phyloP scores from a whole-genome alignment of 2,797 vertebrate species.

The Molossus alvarezi region DNA sequence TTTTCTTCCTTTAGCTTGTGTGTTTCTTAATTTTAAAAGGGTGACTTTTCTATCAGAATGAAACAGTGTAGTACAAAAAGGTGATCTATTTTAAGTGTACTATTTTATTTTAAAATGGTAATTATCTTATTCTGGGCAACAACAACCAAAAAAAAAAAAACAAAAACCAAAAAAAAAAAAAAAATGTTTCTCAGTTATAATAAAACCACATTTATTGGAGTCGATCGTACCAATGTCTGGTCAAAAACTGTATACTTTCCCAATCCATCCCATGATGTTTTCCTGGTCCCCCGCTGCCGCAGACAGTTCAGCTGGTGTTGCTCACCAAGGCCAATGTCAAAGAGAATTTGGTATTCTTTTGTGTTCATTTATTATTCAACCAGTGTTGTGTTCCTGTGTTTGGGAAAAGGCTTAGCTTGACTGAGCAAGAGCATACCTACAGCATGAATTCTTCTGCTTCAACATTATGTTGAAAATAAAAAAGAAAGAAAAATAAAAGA shows the following conservation, averaged over 20 bases:
- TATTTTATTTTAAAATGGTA: slow-evolving; percentile 90
- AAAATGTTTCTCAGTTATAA: slow-evolving; percentile 96
- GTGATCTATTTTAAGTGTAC: slow-evolving; percentile 88
- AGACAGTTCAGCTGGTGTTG: slow-evolving; percentile 99
- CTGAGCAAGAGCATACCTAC: slow-evolving; percentile 92
- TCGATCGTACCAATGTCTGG: slow-evolving; percentile 99
- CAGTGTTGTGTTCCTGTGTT: slow-evolving; percentile 92
- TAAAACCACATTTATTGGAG: slow-evolving; percentile 99
- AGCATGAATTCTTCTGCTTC: slow-evolving; percentile 75
- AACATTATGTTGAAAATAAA: slow-evolving; percentile 73
- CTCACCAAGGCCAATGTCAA: slow-evolving; percentile 99
- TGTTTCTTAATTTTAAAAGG: slow-evolving; percentile 79
- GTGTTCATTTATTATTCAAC: slow-evolving; percentile 92
- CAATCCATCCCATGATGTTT: slow-evolving; percentile 99
- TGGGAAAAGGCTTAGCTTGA: slow-evolving; percentile 92
- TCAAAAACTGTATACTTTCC: slow-evolving; percentile 99
- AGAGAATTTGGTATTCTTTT: slow-evolving; percentile 95
- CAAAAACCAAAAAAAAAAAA: slow-evolving; percentile 90
- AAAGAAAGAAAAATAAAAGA: slow-evolving; percentile 74
- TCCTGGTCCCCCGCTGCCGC: slow-evolving; percentile 99
- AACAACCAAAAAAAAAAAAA: slow-evolving; percentile 83
- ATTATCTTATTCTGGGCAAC: slow-evolving; percentile 95
- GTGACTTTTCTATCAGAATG: slow-evolving; percentile 88
- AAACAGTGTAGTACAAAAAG: slow-evolving; percentile 90
- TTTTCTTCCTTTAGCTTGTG: slow-evolving; percentile 75